Evolutionary conservation across 2,888 invertebrate genomes (phyloP).

Genomic region (Melanostoma scalare): DNA sequence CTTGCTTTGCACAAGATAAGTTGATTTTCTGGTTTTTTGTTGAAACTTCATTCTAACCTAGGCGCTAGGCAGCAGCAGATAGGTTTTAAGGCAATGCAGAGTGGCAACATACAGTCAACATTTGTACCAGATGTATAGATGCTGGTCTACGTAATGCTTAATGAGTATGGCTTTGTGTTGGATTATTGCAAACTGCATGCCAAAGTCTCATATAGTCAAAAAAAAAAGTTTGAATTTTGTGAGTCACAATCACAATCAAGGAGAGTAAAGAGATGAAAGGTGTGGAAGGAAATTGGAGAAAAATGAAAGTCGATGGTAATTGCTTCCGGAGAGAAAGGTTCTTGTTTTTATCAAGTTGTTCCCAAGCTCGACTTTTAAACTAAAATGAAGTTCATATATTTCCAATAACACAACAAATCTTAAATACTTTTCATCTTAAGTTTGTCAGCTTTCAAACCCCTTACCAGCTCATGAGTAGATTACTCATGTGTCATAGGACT

Average conservation of each 20-base stretch:
- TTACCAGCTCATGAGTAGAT: no score
- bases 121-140: background rate
- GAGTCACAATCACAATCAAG: background rate
- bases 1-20: constrained; percentile 52
- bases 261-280: background rate
- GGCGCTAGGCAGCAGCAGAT: constrained; percentile 29
- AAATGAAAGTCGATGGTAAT: background rate
- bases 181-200: constrained; percentile 6
- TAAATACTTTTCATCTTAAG: no score
- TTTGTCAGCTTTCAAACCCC: no score
- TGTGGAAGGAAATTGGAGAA: background rate
- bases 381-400: no score
- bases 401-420: no score
- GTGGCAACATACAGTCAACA: background rate
- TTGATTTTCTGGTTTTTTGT: constrained; percentile 63
- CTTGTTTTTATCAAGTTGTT: no score
- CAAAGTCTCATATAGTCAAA: background rate
- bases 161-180: constrained; percentile 18
- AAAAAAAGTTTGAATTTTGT: constrained; percentile 5
- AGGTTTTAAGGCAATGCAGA: background rate
- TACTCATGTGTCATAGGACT: no score
- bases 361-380: no score
- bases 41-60: constrained; percentile 47
- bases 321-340: no score
- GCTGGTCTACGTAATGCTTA: constrained; percentile 10